Percentiles rank a stretch among this genome's conserved stretches.
These are phyloP conservation scores for Holcopasites calliopsidis DNA, from an alignment of 1,140 invertebrate species.

Conservation along the genomic window DNA sequence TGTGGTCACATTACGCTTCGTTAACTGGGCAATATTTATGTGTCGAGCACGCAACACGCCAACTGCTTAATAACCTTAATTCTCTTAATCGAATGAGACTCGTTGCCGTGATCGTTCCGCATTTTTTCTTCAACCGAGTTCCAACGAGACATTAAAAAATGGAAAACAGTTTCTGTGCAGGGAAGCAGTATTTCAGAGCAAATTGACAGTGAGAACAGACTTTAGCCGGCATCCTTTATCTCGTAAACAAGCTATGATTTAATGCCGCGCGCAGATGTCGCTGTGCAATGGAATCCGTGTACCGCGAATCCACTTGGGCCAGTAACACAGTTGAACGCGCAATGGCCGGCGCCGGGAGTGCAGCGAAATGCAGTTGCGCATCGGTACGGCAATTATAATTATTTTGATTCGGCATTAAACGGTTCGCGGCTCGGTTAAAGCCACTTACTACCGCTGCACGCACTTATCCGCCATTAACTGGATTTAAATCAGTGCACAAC, in stretches of 20 bases:
- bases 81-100: slow-evolving; percentile 32
- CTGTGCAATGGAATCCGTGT: neutral
- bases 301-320: neutral
- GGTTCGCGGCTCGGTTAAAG: slow-evolving; percentile 32
- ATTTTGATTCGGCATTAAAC: slow-evolving; percentile 52
- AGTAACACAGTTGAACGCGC: slow-evolving; percentile 16
- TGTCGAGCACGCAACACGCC: neutral
- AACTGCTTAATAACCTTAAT: slow-evolving; percentile 28
- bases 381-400: slow-evolving; percentile 50
- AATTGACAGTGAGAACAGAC: too few relatives aligned
- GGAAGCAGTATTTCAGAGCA: neutral
- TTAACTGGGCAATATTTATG: slow-evolving; percentile 35
- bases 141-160: too few relatives aligned
- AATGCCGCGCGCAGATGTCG: neutral
- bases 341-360: neutral
- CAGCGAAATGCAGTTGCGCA: slow-evolving; percentile 13
- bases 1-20: slow-evolving; percentile 17
- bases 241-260: neutral
- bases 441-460: slow-evolving; percentile 44
- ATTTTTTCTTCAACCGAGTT: neutral
- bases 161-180: too few relatives aligned
- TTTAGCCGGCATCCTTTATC: neutral
- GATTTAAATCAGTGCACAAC: slow-evolving; percentile 38
- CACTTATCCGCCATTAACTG: slow-evolving; percentile 51
- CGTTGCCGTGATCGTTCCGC: neutral